Percentiles rank a stretch among this genome's conserved stretches.
Conservation (phyloP, 2,797 vertebrate species). For the Galaxias olidus region DNA sequence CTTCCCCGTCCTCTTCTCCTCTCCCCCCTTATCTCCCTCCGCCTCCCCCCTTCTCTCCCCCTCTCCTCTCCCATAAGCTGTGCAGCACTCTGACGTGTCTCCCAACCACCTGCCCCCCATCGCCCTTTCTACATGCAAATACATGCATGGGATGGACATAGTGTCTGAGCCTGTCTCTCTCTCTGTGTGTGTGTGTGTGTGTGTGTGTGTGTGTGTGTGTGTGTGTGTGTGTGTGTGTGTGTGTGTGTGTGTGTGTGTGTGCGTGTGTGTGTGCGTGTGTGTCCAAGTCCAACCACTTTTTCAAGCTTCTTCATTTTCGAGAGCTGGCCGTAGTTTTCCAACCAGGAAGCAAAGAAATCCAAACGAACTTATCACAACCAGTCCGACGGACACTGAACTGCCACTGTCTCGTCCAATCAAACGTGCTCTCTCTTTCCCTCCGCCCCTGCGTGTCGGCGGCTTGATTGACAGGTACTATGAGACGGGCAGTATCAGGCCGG, state of each 20-base stretch:
- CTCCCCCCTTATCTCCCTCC: conserved; percentile 44
- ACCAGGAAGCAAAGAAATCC: too few species aligned
- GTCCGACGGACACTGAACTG: too few species aligned
- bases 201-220: conserved; percentile 25
- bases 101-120: conserved; percentile 41
- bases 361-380: too few species aligned
- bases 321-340: too few species aligned
- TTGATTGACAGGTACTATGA: conserved; percentile 89
- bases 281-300: background rate
- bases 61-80: conserved; percentile 7
- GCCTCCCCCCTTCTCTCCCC: background rate
- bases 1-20: conserved; percentile 52
- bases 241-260: conserved; percentile 24
- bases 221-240: conserved; percentile 18
- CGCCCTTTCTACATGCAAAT: conserved; percentile 73
- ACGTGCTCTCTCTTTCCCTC: too few species aligned
- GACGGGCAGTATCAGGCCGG: conserved; percentile 96
- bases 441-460: conserved; percentile 7
- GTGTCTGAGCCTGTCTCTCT: conserved; percentile 43
- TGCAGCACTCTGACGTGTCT: background rate
- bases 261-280: conserved; percentile 23
- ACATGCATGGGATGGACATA: conserved; percentile 73
- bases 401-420: too few species aligned
- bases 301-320: too few species aligned
- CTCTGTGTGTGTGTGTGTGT: background rate